Conservation (phyloP, 2,797 vertebrate genomes). For the Arrhamphus sclerolepis region DNA sequence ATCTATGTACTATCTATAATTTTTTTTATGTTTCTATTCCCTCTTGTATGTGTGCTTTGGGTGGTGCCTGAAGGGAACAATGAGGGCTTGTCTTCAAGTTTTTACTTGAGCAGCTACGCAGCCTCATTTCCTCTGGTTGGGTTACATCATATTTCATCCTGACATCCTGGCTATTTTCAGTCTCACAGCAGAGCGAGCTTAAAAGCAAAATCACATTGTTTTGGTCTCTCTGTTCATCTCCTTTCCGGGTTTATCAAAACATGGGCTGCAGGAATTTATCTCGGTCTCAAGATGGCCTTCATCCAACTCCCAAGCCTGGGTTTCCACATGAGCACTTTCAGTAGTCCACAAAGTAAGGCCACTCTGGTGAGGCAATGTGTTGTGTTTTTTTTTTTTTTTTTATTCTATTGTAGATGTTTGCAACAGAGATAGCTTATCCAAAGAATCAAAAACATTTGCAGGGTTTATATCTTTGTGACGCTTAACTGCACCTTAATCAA, state of each 20-base stretch:
- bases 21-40: constrained; percentile 36
- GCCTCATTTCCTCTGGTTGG: constrained; percentile 67
- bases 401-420: not conserved
- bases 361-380: not conserved
- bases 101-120: constrained; percentile 52
- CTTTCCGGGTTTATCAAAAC: constrained; percentile 55
- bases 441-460: constrained; percentile 10
- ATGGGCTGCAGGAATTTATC: not conserved
- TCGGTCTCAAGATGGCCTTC: constrained; percentile 2
- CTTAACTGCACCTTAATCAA: constrained; percentile 8
- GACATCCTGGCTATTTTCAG: constrained; percentile 55
- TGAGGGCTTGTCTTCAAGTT: constrained; percentile 66
- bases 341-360: constrained; percentile 1
- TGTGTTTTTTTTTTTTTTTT: too few species aligned
- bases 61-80: constrained; percentile 67
- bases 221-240: constrained; percentile 9
- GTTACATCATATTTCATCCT: constrained; percentile 41
- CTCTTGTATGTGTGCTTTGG: constrained; percentile 58
- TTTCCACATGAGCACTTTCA: constrained; percentile 11
- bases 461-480: constrained; percentile 6
- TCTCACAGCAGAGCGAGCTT: constrained; percentile 12
- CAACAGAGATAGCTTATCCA: constrained; percentile 10
- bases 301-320: constrained; percentile 11
- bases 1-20: constrained; percentile 25
- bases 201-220: constrained; percentile 14